Conservation (phyloP, 2,113 vertebrate species). For the Penelope pileata region DNA sequence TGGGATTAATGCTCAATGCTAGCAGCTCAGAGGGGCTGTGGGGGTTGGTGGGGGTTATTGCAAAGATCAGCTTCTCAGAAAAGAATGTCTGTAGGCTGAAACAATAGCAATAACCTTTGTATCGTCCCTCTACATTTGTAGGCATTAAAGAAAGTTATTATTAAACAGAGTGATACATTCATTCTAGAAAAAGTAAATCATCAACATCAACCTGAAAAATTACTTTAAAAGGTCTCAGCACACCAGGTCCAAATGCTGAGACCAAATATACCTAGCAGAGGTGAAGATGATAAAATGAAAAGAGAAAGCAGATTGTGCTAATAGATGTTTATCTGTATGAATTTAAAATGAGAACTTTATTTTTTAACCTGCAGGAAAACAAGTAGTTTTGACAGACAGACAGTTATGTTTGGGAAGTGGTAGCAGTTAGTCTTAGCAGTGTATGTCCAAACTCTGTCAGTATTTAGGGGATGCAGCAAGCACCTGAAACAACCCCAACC, state of each 20-base stretch:
- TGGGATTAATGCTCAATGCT: background rate
- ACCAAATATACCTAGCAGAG: background rate
- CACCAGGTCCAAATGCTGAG: background rate
- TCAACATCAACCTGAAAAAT: background rate
- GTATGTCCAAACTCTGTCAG: background rate
- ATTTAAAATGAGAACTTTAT: background rate
- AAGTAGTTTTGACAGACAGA: background rate
- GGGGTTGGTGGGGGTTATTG: background rate
- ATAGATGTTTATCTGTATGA: background rate
- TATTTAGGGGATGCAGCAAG: background rate
- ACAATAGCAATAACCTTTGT: background rate
- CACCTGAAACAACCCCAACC: background rate
- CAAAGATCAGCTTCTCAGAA: background rate
- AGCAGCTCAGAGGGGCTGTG: background rate
- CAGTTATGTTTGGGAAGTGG: background rate
- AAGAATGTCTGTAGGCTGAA: background rate
- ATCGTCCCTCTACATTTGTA: background rate
- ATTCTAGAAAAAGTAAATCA: background rate
- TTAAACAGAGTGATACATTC: background rate
- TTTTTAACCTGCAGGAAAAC: background rate
- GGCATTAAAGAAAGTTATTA: background rate
- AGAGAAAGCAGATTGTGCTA: background rate
- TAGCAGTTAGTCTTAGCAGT: accelerated
- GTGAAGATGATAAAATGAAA: background rate
- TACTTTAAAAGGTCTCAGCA: background rate